A percentile compares a stretch with the other conserved stretches of the same genome.
These are phyloP conservation scores for Yponomeuta malinellus DNA, from an alignment of 2,888 invertebrate species.

Conservation along the genomic window DNA sequence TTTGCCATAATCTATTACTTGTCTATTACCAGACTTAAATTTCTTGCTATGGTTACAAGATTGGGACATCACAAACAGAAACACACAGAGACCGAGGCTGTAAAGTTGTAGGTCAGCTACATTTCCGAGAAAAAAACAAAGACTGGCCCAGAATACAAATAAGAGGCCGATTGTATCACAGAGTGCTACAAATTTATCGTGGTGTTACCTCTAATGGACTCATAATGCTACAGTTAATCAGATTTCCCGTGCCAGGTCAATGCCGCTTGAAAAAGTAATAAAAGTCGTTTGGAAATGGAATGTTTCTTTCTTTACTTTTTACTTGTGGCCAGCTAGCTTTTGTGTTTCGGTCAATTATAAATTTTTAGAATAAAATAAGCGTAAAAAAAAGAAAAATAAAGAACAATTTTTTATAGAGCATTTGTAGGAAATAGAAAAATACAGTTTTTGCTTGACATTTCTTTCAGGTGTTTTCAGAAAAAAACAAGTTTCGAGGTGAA, in stretches of 20 bases:
- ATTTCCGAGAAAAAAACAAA: not conserved
- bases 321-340: not conserved
- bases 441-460: too few species aligned
- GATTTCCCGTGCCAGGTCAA: not conserved
- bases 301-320: not conserved
- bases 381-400: too few species aligned
- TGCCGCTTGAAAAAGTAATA: not conserved
- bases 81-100: not conserved
- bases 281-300: not conserved
- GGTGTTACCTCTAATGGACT: constrained; percentile 5
- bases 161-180: not conserved
- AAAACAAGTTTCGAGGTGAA: too few species aligned
- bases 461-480: too few species aligned
- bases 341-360: too few species aligned
- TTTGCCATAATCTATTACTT: too few species aligned
- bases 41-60: too few species aligned
- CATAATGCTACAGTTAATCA: constrained; percentile 3
- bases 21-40: too few species aligned
- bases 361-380: too few species aligned
- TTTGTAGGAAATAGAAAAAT: too few species aligned
- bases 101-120: not conserved
- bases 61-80: too few species aligned
- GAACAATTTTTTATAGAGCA: too few species aligned
- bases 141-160: not conserved
- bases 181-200: not conserved